phyloP scores from a whole-genome alignment of 2,113 vertebrate species.

The Erpornis zantholeuca region DNA sequence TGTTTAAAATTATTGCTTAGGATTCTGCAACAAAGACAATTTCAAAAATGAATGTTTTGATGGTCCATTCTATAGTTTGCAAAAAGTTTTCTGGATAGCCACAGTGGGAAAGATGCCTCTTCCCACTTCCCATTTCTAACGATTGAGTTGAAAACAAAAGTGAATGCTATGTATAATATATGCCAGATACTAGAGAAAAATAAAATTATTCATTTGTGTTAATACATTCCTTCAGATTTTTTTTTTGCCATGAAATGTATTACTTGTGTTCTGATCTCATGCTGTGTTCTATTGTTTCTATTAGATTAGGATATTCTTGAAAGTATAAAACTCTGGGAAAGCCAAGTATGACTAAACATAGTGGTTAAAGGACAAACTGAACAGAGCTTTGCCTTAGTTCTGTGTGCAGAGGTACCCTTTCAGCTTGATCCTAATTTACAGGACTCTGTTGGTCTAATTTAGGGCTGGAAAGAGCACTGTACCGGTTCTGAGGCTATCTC shows the following conservation, averaged over 20 bases:
- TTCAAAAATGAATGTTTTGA: background rate
- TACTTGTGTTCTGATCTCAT: background rate
- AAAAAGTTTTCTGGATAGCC: background rate
- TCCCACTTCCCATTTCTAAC: background rate
- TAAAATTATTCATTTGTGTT: background rate
- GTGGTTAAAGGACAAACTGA: background rate
- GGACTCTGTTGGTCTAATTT: background rate
- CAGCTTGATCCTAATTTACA: background rate
- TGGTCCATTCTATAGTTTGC: background rate
- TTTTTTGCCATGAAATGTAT: background rate
- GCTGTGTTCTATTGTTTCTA: background rate
- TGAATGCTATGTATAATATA: background rate
- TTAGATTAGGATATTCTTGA: background rate
- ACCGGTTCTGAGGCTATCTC: background rate
- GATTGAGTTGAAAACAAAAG: background rate
- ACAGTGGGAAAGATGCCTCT: background rate
- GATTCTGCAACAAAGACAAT: background rate
- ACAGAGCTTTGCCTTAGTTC: background rate
- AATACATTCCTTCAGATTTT: background rate
- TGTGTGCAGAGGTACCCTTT: background rate
- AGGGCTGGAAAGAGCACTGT: background rate
- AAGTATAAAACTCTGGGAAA: background rate
- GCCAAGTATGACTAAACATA: background rate
- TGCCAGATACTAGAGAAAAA: background rate
- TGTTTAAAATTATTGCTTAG: background rate